Conservation (phyloP, 2,888 invertebrate genomes). For the Leptopilina syphax region DNA sequence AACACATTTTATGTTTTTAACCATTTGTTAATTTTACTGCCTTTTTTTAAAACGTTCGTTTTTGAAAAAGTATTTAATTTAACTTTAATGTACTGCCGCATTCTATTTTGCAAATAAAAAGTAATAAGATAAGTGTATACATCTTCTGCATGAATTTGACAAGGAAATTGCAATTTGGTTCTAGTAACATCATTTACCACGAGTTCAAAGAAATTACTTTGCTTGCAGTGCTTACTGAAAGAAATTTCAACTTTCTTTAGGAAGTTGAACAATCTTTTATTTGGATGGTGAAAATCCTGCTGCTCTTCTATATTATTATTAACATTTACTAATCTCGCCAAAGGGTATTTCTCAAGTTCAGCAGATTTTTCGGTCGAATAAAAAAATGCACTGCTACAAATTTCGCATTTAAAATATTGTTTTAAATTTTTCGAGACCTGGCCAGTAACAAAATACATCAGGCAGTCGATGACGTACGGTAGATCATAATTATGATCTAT, state of each 20-base stretch:
- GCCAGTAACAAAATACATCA: not conserved
- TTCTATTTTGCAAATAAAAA: not conserved
- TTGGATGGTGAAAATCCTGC: not conserved
- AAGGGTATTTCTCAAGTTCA: not conserved
- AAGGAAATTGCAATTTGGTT: not conserved
- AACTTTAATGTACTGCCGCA: not conserved
- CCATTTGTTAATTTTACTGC: not conserved
- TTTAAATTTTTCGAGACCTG: constrained; percentile 7
- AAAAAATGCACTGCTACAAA: not conserved
- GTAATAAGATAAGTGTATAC: not conserved
- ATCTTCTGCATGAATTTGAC: not conserved
- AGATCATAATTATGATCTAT: constrained; percentile 17
- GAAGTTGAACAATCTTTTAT: not conserved
- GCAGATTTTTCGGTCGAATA: not conserved
- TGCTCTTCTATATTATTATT: not conserved
- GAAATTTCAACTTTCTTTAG: not conserved
- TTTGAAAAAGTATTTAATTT: not conserved
- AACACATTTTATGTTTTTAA: not conserved
- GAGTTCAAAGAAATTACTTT: not conserved
- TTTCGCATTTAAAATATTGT: not conserved
- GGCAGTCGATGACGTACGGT: not conserved
- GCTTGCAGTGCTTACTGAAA: not conserved
- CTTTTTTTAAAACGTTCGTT: not conserved
- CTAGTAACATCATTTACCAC: not conserved
- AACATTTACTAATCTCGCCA: not conserved